Percentiles rank a stretch among this genome's conserved stretches.
Conservation (phyloP, 2,797 vertebrate genomes). For the Naso thynnoides region DNA sequence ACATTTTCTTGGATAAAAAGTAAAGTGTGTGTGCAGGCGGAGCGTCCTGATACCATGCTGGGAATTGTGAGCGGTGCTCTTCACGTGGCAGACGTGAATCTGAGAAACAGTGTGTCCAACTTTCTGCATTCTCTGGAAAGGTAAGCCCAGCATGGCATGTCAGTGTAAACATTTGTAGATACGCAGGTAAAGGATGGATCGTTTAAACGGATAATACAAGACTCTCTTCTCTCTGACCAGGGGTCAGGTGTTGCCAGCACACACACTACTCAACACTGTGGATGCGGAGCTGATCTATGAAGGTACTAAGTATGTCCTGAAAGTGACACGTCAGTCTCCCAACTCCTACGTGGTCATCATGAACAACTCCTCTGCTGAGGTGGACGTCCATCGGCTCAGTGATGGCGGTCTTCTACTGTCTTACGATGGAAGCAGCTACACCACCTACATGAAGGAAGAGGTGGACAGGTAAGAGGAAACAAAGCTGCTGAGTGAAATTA, state of each 20-base stretch:
- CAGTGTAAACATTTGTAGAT: background rate
- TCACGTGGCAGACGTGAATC: constrained; percentile 94
- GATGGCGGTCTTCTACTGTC: constrained; percentile 96
- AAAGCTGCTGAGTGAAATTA: background rate
- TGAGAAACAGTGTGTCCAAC: constrained; percentile 96
- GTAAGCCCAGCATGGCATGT: constrained; percentile 75
- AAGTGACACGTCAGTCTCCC: constrained; percentile 96
- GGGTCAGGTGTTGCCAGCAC: constrained; percentile 95
- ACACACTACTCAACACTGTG: constrained; percentile 95
- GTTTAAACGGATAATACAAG: background rate
- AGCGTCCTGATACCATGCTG: constrained; percentile 96
- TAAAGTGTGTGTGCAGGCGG: constrained; percentile 84
- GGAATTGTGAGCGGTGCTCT: constrained; percentile 96
- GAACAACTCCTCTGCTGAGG: constrained; percentile 92
- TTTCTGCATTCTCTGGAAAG: constrained; percentile 98
- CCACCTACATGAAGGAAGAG: constrained; percentile 99
- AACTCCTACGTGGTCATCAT: constrained; percentile 98
- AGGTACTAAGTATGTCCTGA: constrained; percentile 93
- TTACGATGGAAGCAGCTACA: constrained; percentile 98
- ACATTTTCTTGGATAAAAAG: constrained; percentile 6
- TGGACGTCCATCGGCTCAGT: constrained; percentile 96
- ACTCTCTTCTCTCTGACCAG: constrained; percentile 69
- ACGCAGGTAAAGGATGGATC: background rate
- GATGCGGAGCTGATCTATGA: constrained; percentile 98
- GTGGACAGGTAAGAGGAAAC: constrained; percentile 89